Evolutionary conservation across 92 coral and sea anemone genomes (phyloP), one percentile per base, ranked within the genome.

Genomic region (Parazoanthus atlanticus): DNA sequence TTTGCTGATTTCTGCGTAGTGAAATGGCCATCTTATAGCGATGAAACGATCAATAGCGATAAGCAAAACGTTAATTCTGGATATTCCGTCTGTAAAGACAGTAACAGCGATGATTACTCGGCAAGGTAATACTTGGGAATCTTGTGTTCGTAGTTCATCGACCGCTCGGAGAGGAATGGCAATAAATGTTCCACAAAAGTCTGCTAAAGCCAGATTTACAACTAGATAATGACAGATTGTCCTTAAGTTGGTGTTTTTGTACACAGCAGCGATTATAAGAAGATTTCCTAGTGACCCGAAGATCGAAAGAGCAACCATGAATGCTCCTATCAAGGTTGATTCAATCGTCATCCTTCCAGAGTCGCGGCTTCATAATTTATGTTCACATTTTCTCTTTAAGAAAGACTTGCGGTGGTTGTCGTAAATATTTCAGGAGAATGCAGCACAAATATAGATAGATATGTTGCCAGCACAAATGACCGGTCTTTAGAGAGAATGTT

Each of bases 1-100:
- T 32, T 85, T 88, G 8, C 90, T 54, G 13, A 76, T 76, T 7
- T 46, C 81, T 30, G 8, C 46, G 69, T 93, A 91, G 38, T 30
- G 78, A 71, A 81, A 91, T 0, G 95, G 95, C 92, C 94, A 93
- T 74, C 69, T 92, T 52, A 93, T 86, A 34, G 95, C 92, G 11
- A 86, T 32, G 9, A 86, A 87, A 16, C 94, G 93, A 38, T 93
- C 95, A 8, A 89, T 11, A 1, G 94, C 95, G 1, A 93, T 84
- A 21, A 93, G 56, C 3, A 89, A 41, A 21, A 90, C 90, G 73
- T 91, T 92, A 34, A 86, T 79, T 80, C 91, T 85, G 58, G 95
- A 93, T 3, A 93, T 89, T 34, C 92, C 92, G 41, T 90, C 95
- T 67, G 92, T 91, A 41, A 89, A 47, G 19, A 94, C 83, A 28